Evolutionary conservation across 2,113 vertebrate genomes (phyloP), one percentile per base, ranked within the genome.

Genomic region (Rhinichthys klamathensis): DNA sequence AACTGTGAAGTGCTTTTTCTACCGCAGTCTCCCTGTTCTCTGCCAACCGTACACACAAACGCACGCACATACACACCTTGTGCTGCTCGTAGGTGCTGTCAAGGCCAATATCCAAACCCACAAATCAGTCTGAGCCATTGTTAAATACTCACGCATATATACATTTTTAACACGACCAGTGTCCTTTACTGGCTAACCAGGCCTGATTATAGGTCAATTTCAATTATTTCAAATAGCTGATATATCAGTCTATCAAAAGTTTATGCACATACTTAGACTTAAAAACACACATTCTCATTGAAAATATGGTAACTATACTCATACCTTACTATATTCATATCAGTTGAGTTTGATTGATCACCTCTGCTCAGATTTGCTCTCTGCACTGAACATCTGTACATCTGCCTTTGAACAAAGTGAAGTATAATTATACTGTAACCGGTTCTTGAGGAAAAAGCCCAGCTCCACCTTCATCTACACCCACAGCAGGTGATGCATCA

Each of bases 371-470:
- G 69, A 56, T 82, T 80, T 85, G 41, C 73, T 21, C 18, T 23
- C 18, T 6, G 10, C 63, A 78, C 54, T 80, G n/a, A 87, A 78
- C 74, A 63, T 67, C 63, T 56, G 23, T 61, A 78, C 81, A 54
- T 63, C 61, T 73, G 30, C 44, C 32, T 72, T 73, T 58, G 44
- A 35, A 49, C 41, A 67, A 30, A 51, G 23, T 69, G n/a, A 38
- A 58, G 30, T 32, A n/a, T 73, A 74, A 82, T 77, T 76, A 82
- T 82, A 88, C 69, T 81, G 51, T 69, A 81, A 72, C 69, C 78
- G 56, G 74, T 60, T 23, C 18, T 63, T 78, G 10, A 49, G 61
- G 13, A 67, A 41, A 30, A 21, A 81, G 44, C 46, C 61, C 61
- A 18, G 35, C 77, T 80, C 35, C 54, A 38, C 63, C 35, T n/a